A percentile compares a stretch with the other conserved stretches of the same genome.
Evolutionary conservation across 1,140 invertebrate species (phyloP).

Genomic region (Coenobita brevimanus): DNA sequence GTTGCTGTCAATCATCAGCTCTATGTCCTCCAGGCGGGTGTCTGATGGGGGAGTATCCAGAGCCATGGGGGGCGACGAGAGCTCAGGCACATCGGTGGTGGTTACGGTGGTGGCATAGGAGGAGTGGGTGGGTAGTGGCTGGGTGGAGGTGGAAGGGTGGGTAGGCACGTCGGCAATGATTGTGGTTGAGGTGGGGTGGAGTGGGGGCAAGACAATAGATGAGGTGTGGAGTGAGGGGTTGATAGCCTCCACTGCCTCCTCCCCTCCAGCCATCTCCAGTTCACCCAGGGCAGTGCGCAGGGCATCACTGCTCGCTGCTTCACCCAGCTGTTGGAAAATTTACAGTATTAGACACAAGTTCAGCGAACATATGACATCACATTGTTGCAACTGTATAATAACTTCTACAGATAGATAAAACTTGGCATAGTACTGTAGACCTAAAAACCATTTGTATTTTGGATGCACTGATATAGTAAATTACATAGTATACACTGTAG

Average conservation of each 20-base stretch:
- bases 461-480: too few relatives aligned
- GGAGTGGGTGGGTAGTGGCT: constrained; percentile 31
- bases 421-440: background rate
- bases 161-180: constrained; percentile 62
- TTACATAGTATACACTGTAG: too few relatives aligned
- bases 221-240: constrained; percentile 43
- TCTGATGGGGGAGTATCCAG: constrained; percentile 70
- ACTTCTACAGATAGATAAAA: background rate
- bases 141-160: constrained; percentile 43
- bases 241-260: constrained; percentile 45
- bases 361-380: background rate
- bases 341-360: background rate
- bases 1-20: constrained; percentile 75
- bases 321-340: constrained; percentile 35
- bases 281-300: constrained; percentile 56
- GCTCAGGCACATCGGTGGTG: constrained; percentile 61
- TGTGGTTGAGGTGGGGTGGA: constrained; percentile 51
- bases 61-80: constrained; percentile 47
- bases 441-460: too few relatives aligned
- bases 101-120: constrained; percentile 23
- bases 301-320: constrained; percentile 59
- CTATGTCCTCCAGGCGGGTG: constrained; percentile 81
- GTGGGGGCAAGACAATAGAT: background rate
- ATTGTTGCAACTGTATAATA: background rate
- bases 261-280: constrained; percentile 40